phyloP scores from a whole-genome alignment of 2,797 vertebrate species.

The Tarsius wallacei region DNA sequence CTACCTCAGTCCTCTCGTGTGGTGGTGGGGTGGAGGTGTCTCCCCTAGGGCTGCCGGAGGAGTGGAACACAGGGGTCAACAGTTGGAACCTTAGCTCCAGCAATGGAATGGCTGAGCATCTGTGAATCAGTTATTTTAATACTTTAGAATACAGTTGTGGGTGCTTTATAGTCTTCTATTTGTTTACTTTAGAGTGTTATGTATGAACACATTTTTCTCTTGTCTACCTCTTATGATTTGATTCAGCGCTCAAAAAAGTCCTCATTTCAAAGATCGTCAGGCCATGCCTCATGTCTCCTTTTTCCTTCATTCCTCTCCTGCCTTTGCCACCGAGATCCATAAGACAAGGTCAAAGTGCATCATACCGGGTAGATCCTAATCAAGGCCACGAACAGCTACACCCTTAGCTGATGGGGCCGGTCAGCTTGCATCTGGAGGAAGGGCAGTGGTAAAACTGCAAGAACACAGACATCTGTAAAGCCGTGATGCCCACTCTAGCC shows the following conservation, averaged over 20 bases:
- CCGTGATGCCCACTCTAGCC: background rate
- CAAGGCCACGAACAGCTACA: background rate
- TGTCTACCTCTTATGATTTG: too few relatives aligned
- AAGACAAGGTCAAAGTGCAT: background rate
- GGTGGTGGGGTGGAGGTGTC: too few relatives aligned
- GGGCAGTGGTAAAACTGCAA: background rate
- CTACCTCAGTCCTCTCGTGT: too few relatives aligned
- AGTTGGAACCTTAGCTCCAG: background rate
- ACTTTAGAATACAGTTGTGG: background rate
- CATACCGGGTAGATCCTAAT: background rate
- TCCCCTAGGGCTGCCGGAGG: background rate
- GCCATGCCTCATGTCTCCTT: background rate
- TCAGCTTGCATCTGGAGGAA: background rate
- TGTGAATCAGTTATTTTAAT: background rate
- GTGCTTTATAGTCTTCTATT: background rate
- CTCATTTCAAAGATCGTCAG: background rate
- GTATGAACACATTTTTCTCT: background rate
- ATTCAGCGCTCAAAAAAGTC: background rate
- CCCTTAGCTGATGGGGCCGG: background rate
- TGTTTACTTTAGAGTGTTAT: background rate
- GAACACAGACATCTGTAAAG: background rate
- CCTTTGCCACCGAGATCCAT: background rate
- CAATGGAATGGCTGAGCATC: background rate
- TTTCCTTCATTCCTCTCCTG: too few relatives aligned
- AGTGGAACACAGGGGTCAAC: accelerated